A percentile compares a stretch with the other conserved stretches of the same genome.
Evolutionary conservation across 37 sponge, comb jelly and placozoan genomes (phyloP).

Genomic region (Beroe ovata): DNA sequence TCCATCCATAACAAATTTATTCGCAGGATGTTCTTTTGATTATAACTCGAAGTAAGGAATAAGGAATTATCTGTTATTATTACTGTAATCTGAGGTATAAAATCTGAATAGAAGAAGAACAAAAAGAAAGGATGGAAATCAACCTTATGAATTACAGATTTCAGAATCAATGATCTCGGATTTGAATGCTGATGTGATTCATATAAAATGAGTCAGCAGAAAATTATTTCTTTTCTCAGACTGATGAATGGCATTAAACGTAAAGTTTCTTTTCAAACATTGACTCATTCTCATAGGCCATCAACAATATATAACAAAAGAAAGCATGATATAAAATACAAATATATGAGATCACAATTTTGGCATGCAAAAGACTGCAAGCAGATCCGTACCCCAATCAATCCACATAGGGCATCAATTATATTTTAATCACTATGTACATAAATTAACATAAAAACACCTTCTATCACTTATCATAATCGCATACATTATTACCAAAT

Average conservation of each 20-base stretch:
- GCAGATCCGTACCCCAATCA: not conserved
- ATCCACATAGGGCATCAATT: conserved; percentile 49
- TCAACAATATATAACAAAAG: conserved; percentile 9
- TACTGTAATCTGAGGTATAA: not conserved
- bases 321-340: conserved; percentile 63
- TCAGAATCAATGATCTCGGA: not conserved
- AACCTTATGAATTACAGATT: not conserved
- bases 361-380: conserved; percentile 18
- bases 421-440: conserved; percentile 66
- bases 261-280: not conserved
- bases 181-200: no score
- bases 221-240: no score
- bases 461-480: conserved; percentile 29
- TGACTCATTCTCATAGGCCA: not conserved
- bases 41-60: not conserved
- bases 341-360: conserved; percentile 55
- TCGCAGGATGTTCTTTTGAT: not conserved
- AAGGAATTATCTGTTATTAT: not conserved
- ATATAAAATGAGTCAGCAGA: no score
- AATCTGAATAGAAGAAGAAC: not conserved
- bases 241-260: no score
- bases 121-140: no score
- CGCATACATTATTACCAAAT: not conserved
- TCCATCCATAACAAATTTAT: no score
- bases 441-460: conserved; percentile 69